Conservation (phyloP, 2,113 vertebrate species). For the Burhinus oedicnemus region DNA sequence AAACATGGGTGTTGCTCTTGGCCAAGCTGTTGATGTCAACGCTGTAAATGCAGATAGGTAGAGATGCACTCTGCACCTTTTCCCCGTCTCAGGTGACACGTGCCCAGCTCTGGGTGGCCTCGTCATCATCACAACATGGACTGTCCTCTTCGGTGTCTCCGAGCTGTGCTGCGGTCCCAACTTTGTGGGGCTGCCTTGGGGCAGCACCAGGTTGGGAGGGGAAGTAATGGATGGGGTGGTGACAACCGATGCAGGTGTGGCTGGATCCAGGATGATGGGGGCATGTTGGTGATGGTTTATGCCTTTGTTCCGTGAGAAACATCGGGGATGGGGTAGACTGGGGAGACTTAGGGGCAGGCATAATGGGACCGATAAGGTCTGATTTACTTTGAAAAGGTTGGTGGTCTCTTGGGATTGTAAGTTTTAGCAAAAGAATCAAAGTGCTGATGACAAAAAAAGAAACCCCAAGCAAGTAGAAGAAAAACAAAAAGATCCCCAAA, state of each 20-base stretch:
- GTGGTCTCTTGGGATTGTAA: background rate
- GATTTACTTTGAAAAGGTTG: background rate
- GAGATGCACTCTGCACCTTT: background rate
- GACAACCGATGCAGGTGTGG: too few species aligned
- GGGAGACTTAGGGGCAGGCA: background rate
- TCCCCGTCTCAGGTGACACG: background rate
- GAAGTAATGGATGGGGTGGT: background rate
- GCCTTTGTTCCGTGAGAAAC: background rate
- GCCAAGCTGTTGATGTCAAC: background rate
- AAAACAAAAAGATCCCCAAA: background rate
- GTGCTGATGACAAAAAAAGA: background rate
- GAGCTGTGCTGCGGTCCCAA: background rate
- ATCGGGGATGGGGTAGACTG: too few species aligned
- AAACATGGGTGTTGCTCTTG: background rate
- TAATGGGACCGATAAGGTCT: background rate
- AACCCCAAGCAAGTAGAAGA: background rate
- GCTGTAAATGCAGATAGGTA: background rate
- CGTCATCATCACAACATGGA: fast-evolving
- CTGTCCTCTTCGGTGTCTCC: background rate
- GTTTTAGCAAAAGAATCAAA: background rate
- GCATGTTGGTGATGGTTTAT: background rate
- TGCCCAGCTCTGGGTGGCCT: background rate
- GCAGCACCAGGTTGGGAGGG: background rate
- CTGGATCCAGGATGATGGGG: background rate
- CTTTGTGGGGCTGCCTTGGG: background rate